Evolutionary conservation across 2,797 vertebrate species (phyloP), one percentile per base, ranked within the genome.

Genomic region (Anniella stebbinsi): DNA sequence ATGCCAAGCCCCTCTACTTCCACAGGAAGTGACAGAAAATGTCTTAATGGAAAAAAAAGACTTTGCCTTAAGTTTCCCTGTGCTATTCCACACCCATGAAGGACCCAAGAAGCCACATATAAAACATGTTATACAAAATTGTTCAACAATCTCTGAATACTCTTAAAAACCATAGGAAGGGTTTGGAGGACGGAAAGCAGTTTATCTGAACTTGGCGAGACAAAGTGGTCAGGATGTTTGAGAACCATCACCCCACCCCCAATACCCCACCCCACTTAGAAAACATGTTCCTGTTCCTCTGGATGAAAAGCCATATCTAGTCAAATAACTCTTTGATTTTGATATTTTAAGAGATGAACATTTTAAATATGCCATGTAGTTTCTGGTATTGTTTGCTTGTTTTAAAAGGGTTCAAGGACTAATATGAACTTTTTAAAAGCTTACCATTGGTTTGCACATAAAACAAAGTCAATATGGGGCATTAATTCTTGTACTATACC

Each of bases 221-320:
- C 92, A 83, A 90, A 87, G 48, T 83, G 48, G 36, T 75, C 96
- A 87, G 91, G 95, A 91, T 93, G 87, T 94, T 95, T 88, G 94
- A 94, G 94, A 93, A 92, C 84, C 70, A 76, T 69, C 60, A 45
- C 8, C 36, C 51, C 41, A 96, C 95, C 95, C 96, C 95, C 69
- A 93, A 91, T 92, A 76, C 91, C 94, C 73, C 96, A 94, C 93
- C 87, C 93, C 94, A 97, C 45, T 97, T 96, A 96, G 76, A 86
- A 45, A 86, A 78, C 36, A 95, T 85, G 96, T 97, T 97, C 97
- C 96, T 95, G 96, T 96, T 97, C 96, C 97, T 97, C 98, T 98
- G 99, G 98, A 99, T 99, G 98, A 98, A 98, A 99, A 99, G 99
- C 99, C 99, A 99, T 99, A 99, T 98, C 98, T 98, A 98, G 98